These are phyloP conservation scores for Polylopha cassiicola DNA, from an alignment of 2,888 invertebrate species.

Conservation along the genomic window DNA sequence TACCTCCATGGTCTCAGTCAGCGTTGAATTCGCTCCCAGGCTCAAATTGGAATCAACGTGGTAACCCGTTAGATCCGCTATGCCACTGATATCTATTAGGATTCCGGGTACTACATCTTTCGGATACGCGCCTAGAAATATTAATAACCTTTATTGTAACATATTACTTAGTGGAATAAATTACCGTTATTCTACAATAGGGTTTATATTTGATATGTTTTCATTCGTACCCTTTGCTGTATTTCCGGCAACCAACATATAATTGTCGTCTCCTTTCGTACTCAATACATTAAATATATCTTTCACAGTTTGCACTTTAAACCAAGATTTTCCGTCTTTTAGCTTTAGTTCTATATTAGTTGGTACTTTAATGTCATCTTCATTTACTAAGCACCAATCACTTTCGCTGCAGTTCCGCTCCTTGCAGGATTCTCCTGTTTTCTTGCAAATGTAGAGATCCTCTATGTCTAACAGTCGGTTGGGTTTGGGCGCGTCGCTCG, in stretches of 20 bases:
- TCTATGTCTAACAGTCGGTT: slow-evolving; percentile 66
- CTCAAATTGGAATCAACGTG: slow-evolving; percentile 61
- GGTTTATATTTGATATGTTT: too few species aligned
- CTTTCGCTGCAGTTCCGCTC: slow-evolving; percentile 28
- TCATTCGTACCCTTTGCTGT: slow-evolving; percentile 82
- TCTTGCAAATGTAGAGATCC: slow-evolving; percentile 46
- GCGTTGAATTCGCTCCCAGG: slow-evolving; percentile 77
- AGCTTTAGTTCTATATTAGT: slow-evolving; percentile 48
- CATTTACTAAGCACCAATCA: slow-evolving; percentile 41
- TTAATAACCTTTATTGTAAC: background rate
- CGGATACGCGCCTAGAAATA: slow-evolving; percentile 64
- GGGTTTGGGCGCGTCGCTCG: slow-evolving; percentile 69
- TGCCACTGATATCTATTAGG: slow-evolving; percentile 80
- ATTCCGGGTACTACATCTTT: slow-evolving; percentile 59
- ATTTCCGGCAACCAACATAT: slow-evolving; percentile 83
- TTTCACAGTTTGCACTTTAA: slow-evolving; percentile 64
- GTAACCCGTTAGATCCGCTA: slow-evolving; percentile 74
- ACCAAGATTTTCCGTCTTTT: slow-evolving; percentile 65
- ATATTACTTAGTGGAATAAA: background rate
- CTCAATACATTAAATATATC: slow-evolving; percentile 73
- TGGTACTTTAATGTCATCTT: slow-evolving; percentile 28
- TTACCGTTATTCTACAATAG: background rate
- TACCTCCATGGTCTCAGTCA: slow-evolving; percentile 74
- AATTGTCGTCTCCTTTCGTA: slow-evolving; percentile 56
- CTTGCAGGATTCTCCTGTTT: slow-evolving; percentile 21